A percentile compares a stretch with the other conserved stretches of the same genome.
Conservation (phyloP, 2,113 vertebrate genomes). For the Cochlearius cochlearius region DNA sequence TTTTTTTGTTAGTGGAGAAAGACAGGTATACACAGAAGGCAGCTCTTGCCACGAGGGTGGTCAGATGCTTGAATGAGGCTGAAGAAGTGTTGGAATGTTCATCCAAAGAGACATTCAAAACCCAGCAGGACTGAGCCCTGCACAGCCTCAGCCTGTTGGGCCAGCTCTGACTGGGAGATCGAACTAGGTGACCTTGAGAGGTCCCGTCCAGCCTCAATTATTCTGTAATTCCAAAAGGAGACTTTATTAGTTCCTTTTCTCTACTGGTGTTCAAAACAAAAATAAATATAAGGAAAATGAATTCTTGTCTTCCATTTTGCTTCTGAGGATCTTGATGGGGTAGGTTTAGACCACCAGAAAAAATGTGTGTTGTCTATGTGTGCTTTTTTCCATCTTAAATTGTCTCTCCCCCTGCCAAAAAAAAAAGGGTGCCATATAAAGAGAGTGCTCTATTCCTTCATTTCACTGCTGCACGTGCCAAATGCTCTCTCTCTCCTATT, state of each 20-base stretch:
- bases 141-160: not conserved
- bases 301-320: not conserved
- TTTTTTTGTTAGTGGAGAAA: not conserved
- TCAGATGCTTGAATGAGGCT: not conserved
- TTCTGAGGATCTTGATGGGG: not conserved
- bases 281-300: not conserved
- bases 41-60: not conserved
- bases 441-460: not conserved
- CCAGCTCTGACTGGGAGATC: not conserved
- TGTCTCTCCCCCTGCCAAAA: not conserved
- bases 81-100: not conserved
- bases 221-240: not conserved
- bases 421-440: not conserved
- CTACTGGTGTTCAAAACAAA: not conserved
- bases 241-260: not conserved
- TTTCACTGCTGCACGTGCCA: not conserved
- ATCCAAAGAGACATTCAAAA: not conserved
- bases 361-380: not conserved
- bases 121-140: not conserved
- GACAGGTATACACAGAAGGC: not conserved
- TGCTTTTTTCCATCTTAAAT: not conserved
- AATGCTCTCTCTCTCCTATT: not conserved
- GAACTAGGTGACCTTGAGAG: not conserved
- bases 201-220: not conserved
- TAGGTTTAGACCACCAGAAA: not conserved